These are phyloP conservation scores for Vimba vimba DNA, from an alignment of 2,113 vertebrate species.

Conservation along the genomic window DNA sequence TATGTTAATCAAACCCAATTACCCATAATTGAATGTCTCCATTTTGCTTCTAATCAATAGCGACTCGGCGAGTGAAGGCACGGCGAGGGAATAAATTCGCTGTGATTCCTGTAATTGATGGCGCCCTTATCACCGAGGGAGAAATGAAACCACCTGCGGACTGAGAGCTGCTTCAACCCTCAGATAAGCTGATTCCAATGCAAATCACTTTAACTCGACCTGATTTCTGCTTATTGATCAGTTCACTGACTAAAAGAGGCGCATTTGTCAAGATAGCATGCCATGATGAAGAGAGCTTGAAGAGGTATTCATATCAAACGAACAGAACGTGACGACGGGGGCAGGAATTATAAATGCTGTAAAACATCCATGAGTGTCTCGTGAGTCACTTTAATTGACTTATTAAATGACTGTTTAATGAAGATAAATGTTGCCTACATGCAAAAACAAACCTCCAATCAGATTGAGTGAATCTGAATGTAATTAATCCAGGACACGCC, in stretches of 20 bases:
- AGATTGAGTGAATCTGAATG: background rate
- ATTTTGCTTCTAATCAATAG: constrained; percentile 49
- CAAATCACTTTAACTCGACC: constrained; percentile 19
- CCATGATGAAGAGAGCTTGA: background rate
- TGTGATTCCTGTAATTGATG: constrained; percentile 43
- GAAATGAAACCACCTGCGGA: constrained; percentile 36
- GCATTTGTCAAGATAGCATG: constrained; percentile 17
- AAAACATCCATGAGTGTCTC: constrained; percentile 43
- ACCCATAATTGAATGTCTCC: constrained; percentile 48
- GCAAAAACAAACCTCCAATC: constrained; percentile 28
- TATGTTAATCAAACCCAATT: constrained; percentile 55
- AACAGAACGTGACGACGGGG: background rate
- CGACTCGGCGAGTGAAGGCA: constrained; percentile 35
- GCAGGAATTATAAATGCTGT: constrained; percentile 8
- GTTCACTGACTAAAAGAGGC: background rate
- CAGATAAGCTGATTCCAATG: constrained; percentile 19
- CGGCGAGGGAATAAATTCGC: constrained; percentile 27
- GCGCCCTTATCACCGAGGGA: constrained; percentile 21
- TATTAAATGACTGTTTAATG: constrained; percentile 56
- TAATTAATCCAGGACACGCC: background rate
- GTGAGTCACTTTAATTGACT: constrained; percentile 56
- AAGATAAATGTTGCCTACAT: constrained; percentile 46
- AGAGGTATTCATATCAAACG: constrained; percentile 20
- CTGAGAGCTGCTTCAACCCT: background rate
- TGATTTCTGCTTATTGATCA: constrained; percentile 32